These are phyloP conservation scores for Noctua janthe DNA, from an alignment of 2,888 invertebrate species.

Conservation along the genomic window DNA sequence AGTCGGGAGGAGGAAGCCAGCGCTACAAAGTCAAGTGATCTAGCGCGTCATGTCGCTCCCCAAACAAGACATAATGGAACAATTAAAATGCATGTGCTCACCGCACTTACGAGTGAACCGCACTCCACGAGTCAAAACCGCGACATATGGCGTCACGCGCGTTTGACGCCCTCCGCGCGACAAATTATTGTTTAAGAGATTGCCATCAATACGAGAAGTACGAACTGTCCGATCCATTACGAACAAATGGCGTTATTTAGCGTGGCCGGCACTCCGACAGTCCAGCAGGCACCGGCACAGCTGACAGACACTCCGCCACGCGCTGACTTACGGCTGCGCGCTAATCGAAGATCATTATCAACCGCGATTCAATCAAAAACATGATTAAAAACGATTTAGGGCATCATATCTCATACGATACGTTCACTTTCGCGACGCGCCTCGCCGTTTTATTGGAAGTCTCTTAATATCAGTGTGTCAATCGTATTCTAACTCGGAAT, in stretches of 20 bases:
- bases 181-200: slow-evolving; percentile 88
- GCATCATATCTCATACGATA: slow-evolving; percentile 72
- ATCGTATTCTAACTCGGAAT: slow-evolving; percentile 46
- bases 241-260: slow-evolving; percentile 86
- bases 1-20: slow-evolving; percentile 45
- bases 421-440: slow-evolving; percentile 63
- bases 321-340: slow-evolving; percentile 68
- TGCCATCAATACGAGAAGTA: slow-evolving; percentile 81
- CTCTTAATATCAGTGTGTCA: slow-evolving; percentile 66
- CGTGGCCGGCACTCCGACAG: slow-evolving; percentile 1
- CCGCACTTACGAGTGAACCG: slow-evolving; percentile 61
- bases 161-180: slow-evolving; percentile 70
- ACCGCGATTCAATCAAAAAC: slow-evolving; percentile 84
- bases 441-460: slow-evolving; percentile 57
- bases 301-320: slow-evolving; percentile 18
- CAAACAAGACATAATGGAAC: slow-evolving; percentile 75
- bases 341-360: slow-evolving; percentile 87
- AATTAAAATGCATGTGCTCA: slow-evolving; percentile 79
- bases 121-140: slow-evolving; percentile 63
- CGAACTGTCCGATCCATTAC: slow-evolving; percentile 86
- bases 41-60: slow-evolving; percentile 58
- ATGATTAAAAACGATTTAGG: slow-evolving; percentile 85
- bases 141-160: slow-evolving; percentile 84
- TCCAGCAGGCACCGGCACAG: background rate
- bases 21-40: slow-evolving; percentile 55